phyloP scores from a whole-genome alignment of 2,113 vertebrate species.

The Scortum barcoo region DNA sequence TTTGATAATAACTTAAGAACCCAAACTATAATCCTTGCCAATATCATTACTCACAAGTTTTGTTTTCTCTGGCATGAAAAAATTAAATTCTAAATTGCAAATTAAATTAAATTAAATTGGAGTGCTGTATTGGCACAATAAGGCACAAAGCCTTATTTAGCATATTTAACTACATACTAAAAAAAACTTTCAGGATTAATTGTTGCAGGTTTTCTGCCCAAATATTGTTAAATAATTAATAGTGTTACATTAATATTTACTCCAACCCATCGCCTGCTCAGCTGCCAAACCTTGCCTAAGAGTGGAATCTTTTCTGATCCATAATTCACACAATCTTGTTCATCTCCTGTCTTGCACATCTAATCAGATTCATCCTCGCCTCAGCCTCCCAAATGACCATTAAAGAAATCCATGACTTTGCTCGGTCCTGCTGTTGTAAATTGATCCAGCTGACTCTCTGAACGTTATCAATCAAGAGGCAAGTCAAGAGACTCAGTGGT shows the following conservation, averaged over 20 bases:
- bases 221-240: slow-evolving; percentile 52
- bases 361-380: slow-evolving; percentile 42
- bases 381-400: slow-evolving; percentile 35
- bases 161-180: slow-evolving; percentile 25
- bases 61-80: slow-evolving; percentile 31
- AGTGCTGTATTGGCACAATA: slow-evolving; percentile 35
- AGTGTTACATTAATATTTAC: slow-evolving; percentile 42
- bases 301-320: slow-evolving; percentile 33
- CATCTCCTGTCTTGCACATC: slow-evolving; percentile 28
- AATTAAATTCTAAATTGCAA: slow-evolving; percentile 51
- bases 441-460: slow-evolving; percentile 37
- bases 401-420: slow-evolving; percentile 44
- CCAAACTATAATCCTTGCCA: slow-evolving; percentile 44
- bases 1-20: slow-evolving; percentile 40
- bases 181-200: slow-evolving; percentile 33
- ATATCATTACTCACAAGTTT: slow-evolving; percentile 42
- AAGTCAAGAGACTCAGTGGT: slow-evolving; percentile 30
- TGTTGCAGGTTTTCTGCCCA: slow-evolving; percentile 31
- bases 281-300: slow-evolving; percentile 13
- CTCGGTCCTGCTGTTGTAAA: slow-evolving; percentile 31
- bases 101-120: slow-evolving; percentile 36
- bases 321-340: slow-evolving; percentile 56
- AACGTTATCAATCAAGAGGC: slow-evolving; percentile 31
- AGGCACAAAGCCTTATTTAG: slow-evolving; percentile 14
- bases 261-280: slow-evolving; percentile 8